phyloP scores from a whole-genome alignment of 2,113 vertebrate species.

The Zeus faber region DNA sequence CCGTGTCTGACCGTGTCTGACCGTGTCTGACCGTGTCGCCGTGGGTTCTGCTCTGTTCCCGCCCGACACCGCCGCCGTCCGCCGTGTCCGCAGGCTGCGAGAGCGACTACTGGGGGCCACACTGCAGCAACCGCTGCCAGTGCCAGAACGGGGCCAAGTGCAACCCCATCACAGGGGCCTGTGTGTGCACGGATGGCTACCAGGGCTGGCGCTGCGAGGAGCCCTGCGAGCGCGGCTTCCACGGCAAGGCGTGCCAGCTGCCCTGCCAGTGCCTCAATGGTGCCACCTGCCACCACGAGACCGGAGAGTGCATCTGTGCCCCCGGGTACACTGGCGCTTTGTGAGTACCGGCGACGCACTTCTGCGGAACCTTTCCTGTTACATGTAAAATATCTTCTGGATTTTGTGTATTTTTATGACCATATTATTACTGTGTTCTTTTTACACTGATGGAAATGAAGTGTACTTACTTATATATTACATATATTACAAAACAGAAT shows the following conservation, averaged over 20 bases:
- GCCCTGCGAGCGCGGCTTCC: conserved; percentile 84
- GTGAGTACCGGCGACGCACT: conserved; percentile 77
- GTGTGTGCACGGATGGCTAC: conserved; percentile 92
- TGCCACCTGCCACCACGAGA: conserved; percentile 90
- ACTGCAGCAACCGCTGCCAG: conserved; percentile 98
- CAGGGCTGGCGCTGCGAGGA: conserved; percentile 97
- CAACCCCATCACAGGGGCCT: conserved; percentile 98
- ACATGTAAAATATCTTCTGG: too few relatives aligned
- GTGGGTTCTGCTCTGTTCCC: background rate
- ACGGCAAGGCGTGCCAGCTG: conserved; percentile 92
- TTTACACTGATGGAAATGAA: too few relatives aligned
- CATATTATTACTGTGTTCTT: too few relatives aligned
- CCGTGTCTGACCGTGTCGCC: too few relatives aligned
- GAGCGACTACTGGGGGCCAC: conserved; percentile 95
- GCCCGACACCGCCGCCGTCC: conserved; percentile 26
- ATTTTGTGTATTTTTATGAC: too few relatives aligned
- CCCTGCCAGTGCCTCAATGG: conserved; percentile 92
- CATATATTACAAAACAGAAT: too few relatives aligned
- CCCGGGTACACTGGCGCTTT: conserved; percentile 92
- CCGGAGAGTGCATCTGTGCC: conserved; percentile 93
- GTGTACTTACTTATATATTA: too few relatives aligned
- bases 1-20: too few relatives aligned
- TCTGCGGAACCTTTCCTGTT: too few relatives aligned
- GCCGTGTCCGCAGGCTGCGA: conserved; percentile 86
- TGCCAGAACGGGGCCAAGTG: conserved; percentile 95